Percentiles rank a stretch among this genome's conserved stretches.
Conservation (phyloP, 2,113 vertebrate genomes). For the Leucopternis melanops region DNA sequence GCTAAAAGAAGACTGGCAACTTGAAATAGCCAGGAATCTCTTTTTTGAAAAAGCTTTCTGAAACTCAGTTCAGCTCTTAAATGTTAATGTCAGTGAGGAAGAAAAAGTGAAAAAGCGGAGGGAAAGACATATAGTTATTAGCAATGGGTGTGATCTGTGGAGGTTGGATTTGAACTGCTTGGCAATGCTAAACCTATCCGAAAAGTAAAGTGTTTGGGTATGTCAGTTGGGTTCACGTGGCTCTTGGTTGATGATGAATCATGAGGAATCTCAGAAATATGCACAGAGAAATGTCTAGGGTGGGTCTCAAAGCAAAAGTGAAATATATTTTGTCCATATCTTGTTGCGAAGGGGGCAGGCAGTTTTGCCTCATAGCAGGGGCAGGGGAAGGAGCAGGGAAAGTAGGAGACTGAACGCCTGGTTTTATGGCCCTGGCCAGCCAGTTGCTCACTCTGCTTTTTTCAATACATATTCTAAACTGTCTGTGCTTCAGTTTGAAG, state of each 20-base stretch:
- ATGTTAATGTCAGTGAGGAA: not conserved
- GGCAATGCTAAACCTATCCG: not conserved
- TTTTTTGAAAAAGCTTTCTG: not conserved
- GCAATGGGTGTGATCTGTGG: fast-evolving
- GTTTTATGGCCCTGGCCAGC: not conserved
- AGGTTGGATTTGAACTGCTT: not conserved
- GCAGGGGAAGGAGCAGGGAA: not conserved
- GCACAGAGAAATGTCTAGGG: conserved; percentile 5
- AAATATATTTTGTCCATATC: not conserved
- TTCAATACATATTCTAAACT: not conserved
- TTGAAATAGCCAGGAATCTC: not conserved
- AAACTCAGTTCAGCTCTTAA: not conserved
- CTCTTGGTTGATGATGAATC: conserved; percentile 1
- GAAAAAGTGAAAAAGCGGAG: not conserved
- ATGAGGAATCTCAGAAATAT: conserved; percentile 36
- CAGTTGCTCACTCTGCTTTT: not conserved
- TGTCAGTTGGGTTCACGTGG: not conserved
- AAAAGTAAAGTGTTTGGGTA: not conserved
- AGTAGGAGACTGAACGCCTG: not conserved
- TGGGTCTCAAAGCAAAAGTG: not conserved
- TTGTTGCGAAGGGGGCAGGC: not conserved
- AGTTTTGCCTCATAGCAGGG: not conserved
- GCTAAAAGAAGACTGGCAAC: not conserved
- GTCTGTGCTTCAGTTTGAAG: not conserved
- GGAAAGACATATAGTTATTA: not conserved